Conservation (phyloP, 1,140 invertebrate species). For the Bombus vancouverensis region DNA sequence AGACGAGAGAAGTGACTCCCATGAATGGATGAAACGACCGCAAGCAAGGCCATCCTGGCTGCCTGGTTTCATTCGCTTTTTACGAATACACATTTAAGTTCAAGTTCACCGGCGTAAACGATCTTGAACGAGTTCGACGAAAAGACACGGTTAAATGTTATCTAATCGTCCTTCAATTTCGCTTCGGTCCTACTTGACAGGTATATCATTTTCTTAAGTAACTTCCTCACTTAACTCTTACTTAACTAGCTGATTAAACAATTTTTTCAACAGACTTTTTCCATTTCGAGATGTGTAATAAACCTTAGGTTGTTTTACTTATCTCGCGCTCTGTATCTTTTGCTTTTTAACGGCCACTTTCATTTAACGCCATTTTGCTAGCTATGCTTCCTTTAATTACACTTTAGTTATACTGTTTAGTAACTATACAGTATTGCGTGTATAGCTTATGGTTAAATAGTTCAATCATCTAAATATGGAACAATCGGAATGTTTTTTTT, state of each 20-base stretch:
- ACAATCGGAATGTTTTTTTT: too few species aligned
- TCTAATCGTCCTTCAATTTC: not conserved
- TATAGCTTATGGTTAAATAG: too few species aligned
- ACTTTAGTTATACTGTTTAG: too few species aligned
- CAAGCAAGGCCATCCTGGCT: conserved; percentile 26
- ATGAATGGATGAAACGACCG: conserved; percentile 37
- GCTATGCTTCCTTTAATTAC: too few species aligned
- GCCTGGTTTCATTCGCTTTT: not conserved
- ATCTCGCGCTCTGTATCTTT: not conserved
- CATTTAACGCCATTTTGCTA: too few species aligned
- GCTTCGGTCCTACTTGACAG: not conserved
- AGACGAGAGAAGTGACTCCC: conserved; percentile 2
- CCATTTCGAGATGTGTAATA: not conserved
- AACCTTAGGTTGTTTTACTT: not conserved
- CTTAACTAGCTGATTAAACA: too few species aligned
- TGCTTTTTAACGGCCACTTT: too few species aligned
- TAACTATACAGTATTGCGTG: too few species aligned
- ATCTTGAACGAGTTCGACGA: not conserved
- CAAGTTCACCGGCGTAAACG: conserved; percentile 5
- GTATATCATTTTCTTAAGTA: not conserved
- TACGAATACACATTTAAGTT: conserved; percentile 15
- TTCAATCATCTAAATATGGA: too few species aligned
- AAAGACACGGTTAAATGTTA: not conserved
- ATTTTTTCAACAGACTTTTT: not conserved
- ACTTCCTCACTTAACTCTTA: not conserved